These are phyloP conservation scores for Sicus ferrugineus DNA, from an alignment of 2,888 invertebrate genomes.

Conservation along the genomic window DNA sequence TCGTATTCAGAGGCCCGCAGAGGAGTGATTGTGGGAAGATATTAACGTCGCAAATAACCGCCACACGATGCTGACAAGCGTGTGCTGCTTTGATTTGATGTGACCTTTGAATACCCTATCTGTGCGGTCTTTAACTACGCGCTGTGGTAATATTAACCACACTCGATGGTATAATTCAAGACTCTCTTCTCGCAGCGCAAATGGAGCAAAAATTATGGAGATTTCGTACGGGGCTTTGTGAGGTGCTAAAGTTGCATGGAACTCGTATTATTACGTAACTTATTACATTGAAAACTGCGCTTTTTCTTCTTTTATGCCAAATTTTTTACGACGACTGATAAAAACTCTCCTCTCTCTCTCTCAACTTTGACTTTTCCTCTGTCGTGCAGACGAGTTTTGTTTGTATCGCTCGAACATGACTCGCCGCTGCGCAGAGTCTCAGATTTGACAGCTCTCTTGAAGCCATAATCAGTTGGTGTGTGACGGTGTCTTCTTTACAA, in stretches of 20 bases:
- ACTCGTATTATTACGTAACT: background rate
- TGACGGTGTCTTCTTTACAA: background rate
- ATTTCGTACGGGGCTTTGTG: no score
- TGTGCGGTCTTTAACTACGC: background rate
- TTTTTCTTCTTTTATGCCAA: background rate
- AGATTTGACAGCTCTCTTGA: background rate
- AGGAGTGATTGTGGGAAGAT: background rate
- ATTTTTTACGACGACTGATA: background rate
- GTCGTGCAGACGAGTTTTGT: background rate
- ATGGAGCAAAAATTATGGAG: no score
- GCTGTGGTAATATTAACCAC: no score
- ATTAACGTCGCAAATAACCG: background rate
- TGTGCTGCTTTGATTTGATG: conserved; percentile 1
- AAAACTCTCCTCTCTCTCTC: background rate
- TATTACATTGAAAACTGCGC: background rate
- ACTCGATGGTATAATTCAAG: no score
- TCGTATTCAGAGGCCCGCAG: background rate
- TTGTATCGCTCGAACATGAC: background rate
- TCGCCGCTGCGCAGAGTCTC: background rate
- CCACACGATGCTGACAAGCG: background rate
- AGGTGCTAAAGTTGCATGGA: background rate
- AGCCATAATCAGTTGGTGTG: no score
- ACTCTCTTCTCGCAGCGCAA: background rate
- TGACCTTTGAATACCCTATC: background rate
- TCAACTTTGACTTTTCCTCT: background rate